Percentiles rank a stretch among this genome's conserved stretches.
Conservation (phyloP, 2,888 invertebrate genomes). For the Chymomyza caudatula region DNA sequence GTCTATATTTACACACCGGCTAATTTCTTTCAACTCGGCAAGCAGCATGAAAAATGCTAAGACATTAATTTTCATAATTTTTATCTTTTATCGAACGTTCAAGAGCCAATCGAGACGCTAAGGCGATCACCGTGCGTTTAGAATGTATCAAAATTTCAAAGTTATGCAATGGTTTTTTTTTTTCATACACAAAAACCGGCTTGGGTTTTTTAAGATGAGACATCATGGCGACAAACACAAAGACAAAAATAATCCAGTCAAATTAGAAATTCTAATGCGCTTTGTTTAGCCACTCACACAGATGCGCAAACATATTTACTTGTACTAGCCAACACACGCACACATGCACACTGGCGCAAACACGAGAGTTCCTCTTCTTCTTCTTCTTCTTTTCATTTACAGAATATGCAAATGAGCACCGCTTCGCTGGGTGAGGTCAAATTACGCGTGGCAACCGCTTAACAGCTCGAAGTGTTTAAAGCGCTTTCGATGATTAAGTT, state of each 20-base stretch:
- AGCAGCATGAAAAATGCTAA: conserved; percentile 47
- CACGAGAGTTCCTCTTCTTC: background rate
- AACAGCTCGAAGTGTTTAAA: background rate
- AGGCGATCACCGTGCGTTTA: conserved; percentile 30
- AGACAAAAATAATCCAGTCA: background rate
- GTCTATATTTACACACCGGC: background rate
- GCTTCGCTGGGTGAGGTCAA: background rate
- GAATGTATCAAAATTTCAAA: background rate
- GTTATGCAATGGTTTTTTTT: conserved; percentile 48
- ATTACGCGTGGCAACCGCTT: background rate
- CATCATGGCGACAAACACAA: conserved; percentile 48
- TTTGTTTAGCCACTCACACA: conserved; percentile 11
- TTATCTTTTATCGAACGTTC: conserved; percentile 5
- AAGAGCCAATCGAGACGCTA: conserved; percentile 25
- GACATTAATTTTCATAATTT: conserved; percentile 23
- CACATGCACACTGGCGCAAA: conserved; percentile 9
- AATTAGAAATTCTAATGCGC: conserved; percentile 61
- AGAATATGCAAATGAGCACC: conserved; percentile 36
- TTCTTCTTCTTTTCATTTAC: conserved; percentile 30
- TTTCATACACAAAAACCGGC: conserved; percentile 31
- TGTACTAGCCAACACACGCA: background rate
- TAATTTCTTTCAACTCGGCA: background rate
- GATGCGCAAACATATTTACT: background rate
- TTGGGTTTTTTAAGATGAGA: conserved; percentile 29
- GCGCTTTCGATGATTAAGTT: background rate